Evolutionary conservation across 2,797 vertebrate genomes (phyloP).

Genomic region (Enteromius trimaculatus): DNA sequence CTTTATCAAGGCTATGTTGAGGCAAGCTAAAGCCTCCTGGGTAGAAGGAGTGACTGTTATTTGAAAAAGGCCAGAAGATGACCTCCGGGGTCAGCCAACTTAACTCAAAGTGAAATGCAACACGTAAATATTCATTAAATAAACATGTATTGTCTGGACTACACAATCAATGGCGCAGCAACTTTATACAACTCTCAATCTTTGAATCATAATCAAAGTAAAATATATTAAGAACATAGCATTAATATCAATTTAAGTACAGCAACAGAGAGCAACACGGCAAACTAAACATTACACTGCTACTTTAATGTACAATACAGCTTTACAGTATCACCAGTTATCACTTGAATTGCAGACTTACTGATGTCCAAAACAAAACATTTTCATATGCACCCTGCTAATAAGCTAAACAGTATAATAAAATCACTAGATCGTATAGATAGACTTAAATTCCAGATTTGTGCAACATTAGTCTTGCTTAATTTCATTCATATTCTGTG

Average conservation of each 20-base stretch:
- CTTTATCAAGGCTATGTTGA: not conserved
- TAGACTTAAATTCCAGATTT: not conserved
- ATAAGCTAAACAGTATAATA: not conserved
- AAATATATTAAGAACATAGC: not conserved
- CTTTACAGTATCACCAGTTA: not conserved
- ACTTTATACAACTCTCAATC: not conserved
- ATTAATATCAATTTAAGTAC: not conserved
- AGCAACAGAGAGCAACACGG: not conserved
- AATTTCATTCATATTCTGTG: not conserved
- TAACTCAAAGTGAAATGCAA: constrained; percentile 2
- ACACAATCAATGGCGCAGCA: not conserved
- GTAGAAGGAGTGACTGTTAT: constrained; percentile 20
- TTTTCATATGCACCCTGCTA: not conserved
- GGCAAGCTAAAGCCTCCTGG: constrained; percentile 19
- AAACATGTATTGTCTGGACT: not conserved
- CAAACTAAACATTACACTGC: not conserved
- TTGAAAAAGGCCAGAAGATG: constrained; percentile 46
- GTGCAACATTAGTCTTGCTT: not conserved
- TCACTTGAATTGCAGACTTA: not conserved
- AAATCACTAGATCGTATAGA: not conserved
- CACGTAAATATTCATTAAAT: not conserved
- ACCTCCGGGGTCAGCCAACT: constrained; percentile 23
- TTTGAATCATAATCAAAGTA: not conserved
- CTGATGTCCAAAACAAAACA: not conserved
- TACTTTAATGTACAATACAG: not conserved